Base-by-base conservation (phyloP, 2,113 vertebrate species). In the Zosterops japonicus region DNA sequence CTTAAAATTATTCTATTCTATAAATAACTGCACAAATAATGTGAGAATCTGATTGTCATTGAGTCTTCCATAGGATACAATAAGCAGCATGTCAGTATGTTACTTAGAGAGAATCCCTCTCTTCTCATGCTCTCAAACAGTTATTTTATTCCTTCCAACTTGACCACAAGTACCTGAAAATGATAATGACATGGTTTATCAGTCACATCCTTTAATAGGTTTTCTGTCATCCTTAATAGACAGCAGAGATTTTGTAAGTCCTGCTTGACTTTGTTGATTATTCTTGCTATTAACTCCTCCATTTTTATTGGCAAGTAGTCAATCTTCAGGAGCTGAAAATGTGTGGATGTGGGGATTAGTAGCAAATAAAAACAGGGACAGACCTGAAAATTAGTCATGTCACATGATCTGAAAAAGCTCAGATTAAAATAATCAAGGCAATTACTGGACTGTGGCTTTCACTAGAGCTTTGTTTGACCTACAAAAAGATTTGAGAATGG, bases 381-480 rank as follows among this genome's bases (percentile, higher is more conserved):
- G 72, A 64, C n/a, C 52, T 87, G 70, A 92, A 96, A 97, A 92
- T 85, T 47, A 89, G 42, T n/a, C 1, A 59, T 87, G 94, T 93
- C 88, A 82, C 49, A 59, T 52, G 76, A 80, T 57, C 77, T 89
- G 77, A 94, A 95, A 93, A 97, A 95, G 24, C 17, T 92, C 65
- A 20, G 14, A 91, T 90, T 46, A 93, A 92, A 84, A 60, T 86
- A 95, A 96, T 92, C 68, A 96, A 93, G 71, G 53, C 36, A 94
- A 69, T 95, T 97, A 90, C 42, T 81, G 55, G 53, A 68, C 44
- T 47, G 28, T 69, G 83, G 1, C 8, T 89, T 83, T 44, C 23
- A 65, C 60, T 49, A 24, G 53, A 79, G 44, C 56, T 87, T 92
- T 67, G n/a, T 46, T 94, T 23, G 36, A 36, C 20, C 63, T 94